phyloP scores from a whole-genome alignment of 2,888 invertebrate genomes.

The Drosophila cognata region DNA sequence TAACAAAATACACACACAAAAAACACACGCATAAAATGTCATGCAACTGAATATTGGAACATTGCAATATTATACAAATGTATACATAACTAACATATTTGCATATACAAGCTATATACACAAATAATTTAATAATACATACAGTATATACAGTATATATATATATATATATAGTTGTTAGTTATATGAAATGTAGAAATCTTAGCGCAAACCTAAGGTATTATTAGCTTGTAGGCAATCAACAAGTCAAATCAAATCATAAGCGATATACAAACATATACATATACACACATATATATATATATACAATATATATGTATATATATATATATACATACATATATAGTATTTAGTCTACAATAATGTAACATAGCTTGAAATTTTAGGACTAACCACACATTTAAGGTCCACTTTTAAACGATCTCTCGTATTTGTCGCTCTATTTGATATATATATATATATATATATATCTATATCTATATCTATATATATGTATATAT shows the following conservation, averaged over 20 bases:
- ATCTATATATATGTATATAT: background rate
- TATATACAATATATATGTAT: conserved; percentile 14
- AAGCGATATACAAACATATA: conserved; percentile 48
- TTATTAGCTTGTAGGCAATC: conserved; percentile 81
- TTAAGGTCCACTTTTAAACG: conserved; percentile 65
- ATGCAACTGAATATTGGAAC: conserved; percentile 67
- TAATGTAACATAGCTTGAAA: conserved; percentile 67
- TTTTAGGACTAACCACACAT: conserved; percentile 53
- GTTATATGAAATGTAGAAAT: conserved; percentile 62
- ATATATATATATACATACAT: conserved; percentile 17
- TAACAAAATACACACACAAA: conserved; percentile 9
- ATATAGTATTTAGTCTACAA: conserved; percentile 27
- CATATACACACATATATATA: conserved; percentile 26
- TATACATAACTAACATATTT: conserved; percentile 56
- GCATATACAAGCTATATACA: conserved; percentile 40
- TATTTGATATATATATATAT: conserved; percentile 43
- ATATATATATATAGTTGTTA: conserved; percentile 33
- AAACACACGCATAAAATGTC: conserved; percentile 41
- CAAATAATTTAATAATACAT: conserved; percentile 27
- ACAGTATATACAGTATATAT: conserved; percentile 32
- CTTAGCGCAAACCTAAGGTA: conserved; percentile 80
- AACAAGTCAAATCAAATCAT: conserved; percentile 73
- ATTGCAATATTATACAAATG: conserved; percentile 76
- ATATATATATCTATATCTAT: conserved; percentile 31
- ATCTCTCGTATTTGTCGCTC: conserved; percentile 74